Percentiles rank a stretch among this genome's conserved stretches.
These are phyloP conservation scores for Tachina fera DNA, from an alignment of 2,888 invertebrate species.

Conservation along the genomic window DNA sequence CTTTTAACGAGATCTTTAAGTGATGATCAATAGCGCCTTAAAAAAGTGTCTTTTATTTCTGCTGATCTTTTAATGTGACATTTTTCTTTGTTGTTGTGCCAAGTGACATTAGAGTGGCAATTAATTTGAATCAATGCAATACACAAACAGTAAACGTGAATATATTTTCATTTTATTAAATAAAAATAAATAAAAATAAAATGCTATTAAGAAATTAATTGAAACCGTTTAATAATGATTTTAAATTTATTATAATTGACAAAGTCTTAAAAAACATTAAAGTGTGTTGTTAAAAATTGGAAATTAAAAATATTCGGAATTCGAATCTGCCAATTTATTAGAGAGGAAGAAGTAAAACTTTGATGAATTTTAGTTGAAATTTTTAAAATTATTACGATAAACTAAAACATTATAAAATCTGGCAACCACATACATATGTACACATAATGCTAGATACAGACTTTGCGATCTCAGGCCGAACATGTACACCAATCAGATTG, in stretches of 20 bases:
- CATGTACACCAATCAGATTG: too few species aligned
- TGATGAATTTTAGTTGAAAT: too few species aligned
- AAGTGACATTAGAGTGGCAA: conserved; percentile 78
- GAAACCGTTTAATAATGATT: conserved; percentile 19
- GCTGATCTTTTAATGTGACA: conserved; percentile 75
- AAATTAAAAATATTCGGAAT: too few species aligned
- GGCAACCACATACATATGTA: too few species aligned
- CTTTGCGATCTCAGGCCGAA: too few species aligned
- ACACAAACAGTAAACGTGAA: conserved; percentile 7
- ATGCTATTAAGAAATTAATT: conserved; percentile 11
- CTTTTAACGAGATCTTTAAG: conserved; percentile 17
- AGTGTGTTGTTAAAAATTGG: too few species aligned
- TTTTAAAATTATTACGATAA: too few species aligned
- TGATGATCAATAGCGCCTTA: conserved; percentile 10
- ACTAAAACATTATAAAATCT: too few species aligned
- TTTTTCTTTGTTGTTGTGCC: conserved; percentile 81
- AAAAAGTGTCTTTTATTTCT: conserved; percentile 9
- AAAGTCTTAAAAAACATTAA: too few species aligned
- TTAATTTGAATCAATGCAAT: conserved; percentile 75
- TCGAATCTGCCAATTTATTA: too few species aligned
- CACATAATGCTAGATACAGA: too few species aligned
- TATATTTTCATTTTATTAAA: conserved; percentile 1
- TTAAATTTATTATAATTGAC: conserved; percentile 13
- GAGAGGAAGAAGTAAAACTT: too few species aligned
- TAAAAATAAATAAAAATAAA: not conserved